Percentiles rank a stretch among this genome's conserved stretches.
Evolutionary conservation across 2,797 vertebrate species (phyloP).

Genomic region (Monodelphis domestica): DNA sequence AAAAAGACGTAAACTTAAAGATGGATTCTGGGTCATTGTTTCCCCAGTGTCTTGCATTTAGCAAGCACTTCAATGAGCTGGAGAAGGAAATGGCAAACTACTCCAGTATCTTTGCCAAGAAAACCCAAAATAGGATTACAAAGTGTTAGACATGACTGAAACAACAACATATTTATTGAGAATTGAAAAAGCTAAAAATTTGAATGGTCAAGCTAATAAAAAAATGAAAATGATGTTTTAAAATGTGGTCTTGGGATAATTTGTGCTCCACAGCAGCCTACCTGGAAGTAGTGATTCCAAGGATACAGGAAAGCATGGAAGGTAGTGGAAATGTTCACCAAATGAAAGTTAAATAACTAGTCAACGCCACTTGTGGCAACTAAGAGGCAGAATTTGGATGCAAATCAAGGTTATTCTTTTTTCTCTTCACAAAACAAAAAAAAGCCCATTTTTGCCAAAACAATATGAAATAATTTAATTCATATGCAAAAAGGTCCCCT

Average conservation of each 20-base stretch:
- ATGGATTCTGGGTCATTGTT: not conserved
- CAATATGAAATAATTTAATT: not conserved
- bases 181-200: conserved; percentile 18
- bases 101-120: not conserved
- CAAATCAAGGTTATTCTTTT: not conserved
- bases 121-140: not conserved
- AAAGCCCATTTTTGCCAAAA: not conserved
- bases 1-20: not conserved
- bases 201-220: conserved; percentile 20
- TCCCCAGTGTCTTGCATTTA: not conserved
- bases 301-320: conserved; percentile 16
- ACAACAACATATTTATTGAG: not conserved
- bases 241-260: conserved; percentile 27
- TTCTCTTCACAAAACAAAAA: not conserved
- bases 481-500: not conserved
- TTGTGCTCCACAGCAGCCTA: conserved; percentile 23
- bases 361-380: not conserved
- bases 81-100: not conserved
- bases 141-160: not conserved
- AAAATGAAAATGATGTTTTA: conserved; percentile 41
- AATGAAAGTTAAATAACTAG: conserved; percentile 12
- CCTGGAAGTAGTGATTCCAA: not conserved
- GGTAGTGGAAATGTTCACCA: conserved; percentile 7
- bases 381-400: not conserved
- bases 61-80: not conserved